Conservation (phyloP, 2,113 vertebrate species). For the Hymenochirus boettgeri region DNA sequence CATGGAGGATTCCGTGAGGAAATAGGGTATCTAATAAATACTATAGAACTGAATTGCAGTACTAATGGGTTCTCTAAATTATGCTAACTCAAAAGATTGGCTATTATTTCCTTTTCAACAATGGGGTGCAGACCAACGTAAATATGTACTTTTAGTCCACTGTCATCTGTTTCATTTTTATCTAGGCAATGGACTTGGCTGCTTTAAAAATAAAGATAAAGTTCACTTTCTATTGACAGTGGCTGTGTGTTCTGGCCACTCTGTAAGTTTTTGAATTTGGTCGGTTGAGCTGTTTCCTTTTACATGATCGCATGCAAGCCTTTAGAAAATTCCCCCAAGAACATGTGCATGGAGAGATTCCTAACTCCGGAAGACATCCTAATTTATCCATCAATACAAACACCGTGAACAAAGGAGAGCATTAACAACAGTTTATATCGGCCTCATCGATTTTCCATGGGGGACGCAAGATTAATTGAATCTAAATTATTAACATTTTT, state of each 20-base stretch:
- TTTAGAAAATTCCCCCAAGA: conserved; percentile 13
- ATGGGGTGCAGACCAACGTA: too few relatives aligned
- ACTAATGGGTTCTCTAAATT: too few relatives aligned
- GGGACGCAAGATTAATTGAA: conserved; percentile 20
- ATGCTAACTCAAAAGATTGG: too few relatives aligned
- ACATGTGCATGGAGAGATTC: background rate
- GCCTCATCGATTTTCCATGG: conserved; percentile 17
- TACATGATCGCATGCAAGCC: conserved; percentile 27
- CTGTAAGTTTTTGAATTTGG: conserved; percentile 32
- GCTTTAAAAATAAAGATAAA: background rate
- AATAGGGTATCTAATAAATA: too few relatives aligned
- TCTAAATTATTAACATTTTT: conserved; percentile 1
- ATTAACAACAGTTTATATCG: background rate
- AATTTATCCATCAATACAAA: conserved; percentile 24
- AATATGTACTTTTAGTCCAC: too few relatives aligned
- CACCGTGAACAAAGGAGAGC: background rate
- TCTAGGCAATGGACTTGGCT: background rate
- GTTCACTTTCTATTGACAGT: background rate
- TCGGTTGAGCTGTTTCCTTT: conserved; percentile 17
- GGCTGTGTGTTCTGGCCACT: conserved; percentile 1
- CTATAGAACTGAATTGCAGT: too few relatives aligned
- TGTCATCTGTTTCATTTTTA: too few relatives aligned
- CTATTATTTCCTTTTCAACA: too few relatives aligned
- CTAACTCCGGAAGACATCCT: conserved; percentile 7
- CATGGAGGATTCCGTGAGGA: too few relatives aligned